These are phyloP conservation scores for Crypturellus tataupa DNA, from an alignment of 2,797 vertebrate genomes.

Conservation along the genomic window DNA sequence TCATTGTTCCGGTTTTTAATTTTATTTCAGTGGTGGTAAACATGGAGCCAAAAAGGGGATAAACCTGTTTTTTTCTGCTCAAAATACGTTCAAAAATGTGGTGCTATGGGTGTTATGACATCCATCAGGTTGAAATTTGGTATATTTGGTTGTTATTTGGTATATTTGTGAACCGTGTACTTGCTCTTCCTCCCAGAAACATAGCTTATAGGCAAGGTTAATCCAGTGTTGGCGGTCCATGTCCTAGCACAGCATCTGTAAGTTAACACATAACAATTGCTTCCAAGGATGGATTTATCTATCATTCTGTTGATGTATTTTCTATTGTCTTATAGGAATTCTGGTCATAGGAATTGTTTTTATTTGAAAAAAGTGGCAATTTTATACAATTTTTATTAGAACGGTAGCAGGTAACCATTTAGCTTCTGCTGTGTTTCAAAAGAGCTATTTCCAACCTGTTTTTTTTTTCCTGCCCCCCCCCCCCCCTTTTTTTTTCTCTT, in stretches of 20 bases:
- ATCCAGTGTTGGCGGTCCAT: constrained; percentile 97
- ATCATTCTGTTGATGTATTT: constrained; percentile 87
- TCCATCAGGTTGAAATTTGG: constrained; percentile 84
- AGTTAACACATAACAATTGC: constrained; percentile 96
- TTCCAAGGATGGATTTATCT: constrained; percentile 93
- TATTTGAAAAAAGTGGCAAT: constrained; percentile 73
- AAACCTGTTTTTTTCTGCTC: constrained; percentile 74
- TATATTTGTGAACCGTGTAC: constrained; percentile 97
- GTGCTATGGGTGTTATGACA: constrained; percentile 81
- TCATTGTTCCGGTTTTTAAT: constrained; percentile 82
- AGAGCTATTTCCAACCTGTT: constrained; percentile 81
- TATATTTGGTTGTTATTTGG: constrained; percentile 83
- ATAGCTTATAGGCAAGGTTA: constrained; percentile 99
- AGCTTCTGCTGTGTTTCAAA: constrained; percentile 78
- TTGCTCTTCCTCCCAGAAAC: constrained; percentile 99
- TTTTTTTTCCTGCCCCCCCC: background rate
- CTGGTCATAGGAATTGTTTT: constrained; percentile 79
- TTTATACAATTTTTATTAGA: constrained; percentile 76
- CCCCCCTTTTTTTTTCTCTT: constrained; percentile 36
- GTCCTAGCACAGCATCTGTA: constrained; percentile 99
- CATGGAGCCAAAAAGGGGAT: constrained; percentile 79
- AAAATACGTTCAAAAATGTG: constrained; percentile 77
- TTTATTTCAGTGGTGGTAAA: constrained; percentile 81
- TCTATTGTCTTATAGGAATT: constrained; percentile 85
- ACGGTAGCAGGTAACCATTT: constrained; percentile 75